Evolutionary conservation across 2,797 vertebrate genomes (phyloP).

Genomic region (Pipistrellus pygmaeus): DNA sequence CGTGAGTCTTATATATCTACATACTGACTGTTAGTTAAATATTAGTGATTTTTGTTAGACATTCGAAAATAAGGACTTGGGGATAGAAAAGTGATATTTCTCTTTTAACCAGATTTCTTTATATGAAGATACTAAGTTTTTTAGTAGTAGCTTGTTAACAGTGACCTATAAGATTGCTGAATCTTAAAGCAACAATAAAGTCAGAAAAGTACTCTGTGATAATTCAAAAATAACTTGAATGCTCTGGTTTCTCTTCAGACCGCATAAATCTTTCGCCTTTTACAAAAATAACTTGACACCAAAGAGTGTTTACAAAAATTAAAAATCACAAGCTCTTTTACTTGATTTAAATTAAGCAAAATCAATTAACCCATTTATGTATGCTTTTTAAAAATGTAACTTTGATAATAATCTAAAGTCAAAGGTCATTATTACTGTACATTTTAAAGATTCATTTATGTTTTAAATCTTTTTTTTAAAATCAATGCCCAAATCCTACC

Average conservation of each 20-base stretch:
- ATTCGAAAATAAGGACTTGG: background rate
- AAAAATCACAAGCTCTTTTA: background rate
- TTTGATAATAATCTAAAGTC: background rate
- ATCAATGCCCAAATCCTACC: background rate
- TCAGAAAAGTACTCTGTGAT: background rate
- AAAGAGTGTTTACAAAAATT: background rate
- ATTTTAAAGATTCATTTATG: background rate
- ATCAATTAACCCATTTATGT: background rate
- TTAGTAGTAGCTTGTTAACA: background rate
- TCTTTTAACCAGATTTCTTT: background rate
- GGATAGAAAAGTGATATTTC: background rate
- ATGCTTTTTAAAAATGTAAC: background rate
- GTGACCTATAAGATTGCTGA: background rate
- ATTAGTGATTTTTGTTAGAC: background rate
- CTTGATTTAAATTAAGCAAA: conserved; percentile 48
- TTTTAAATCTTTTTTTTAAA: background rate
- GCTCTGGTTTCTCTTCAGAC: too few species aligned
- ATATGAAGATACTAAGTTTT: background rate
- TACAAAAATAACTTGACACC: background rate
- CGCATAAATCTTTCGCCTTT: too few species aligned
- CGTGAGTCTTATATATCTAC: background rate
- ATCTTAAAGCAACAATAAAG: background rate
- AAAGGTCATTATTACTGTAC: background rate
- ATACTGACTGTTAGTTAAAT: background rate
- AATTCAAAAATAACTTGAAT: background rate